Percentiles rank a stretch among this genome's conserved stretches.
phyloP scores from a whole-genome alignment of 2,888 invertebrate genomes.

The Amphipyra berbera region DNA sequence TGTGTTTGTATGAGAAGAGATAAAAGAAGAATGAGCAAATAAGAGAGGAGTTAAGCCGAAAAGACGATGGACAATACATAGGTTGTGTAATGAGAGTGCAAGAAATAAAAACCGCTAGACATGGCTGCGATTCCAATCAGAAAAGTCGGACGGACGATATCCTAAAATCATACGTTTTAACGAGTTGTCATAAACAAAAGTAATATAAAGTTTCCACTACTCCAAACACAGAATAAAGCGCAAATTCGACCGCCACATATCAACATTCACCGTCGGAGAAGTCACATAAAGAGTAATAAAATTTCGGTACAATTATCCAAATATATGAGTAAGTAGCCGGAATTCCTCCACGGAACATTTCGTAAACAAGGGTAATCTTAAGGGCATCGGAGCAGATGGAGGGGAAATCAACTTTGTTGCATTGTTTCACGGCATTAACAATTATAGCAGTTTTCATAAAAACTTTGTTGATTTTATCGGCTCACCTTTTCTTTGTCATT shows the following conservation, averaged over 20 bases:
- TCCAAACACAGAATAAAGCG: constrained; percentile 27
- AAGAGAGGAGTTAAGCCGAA: too few species aligned
- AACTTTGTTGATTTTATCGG: constrained; percentile 61
- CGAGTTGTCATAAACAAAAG: too few species aligned
- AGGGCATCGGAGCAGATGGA: constrained; percentile 79
- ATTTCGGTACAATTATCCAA: constrained; percentile 72
- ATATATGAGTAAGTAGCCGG: constrained; percentile 57
- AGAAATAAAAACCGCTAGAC: too few species aligned
- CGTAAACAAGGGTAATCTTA: constrained; percentile 79
- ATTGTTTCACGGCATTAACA: constrained; percentile 59
- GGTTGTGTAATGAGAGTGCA: too few species aligned
- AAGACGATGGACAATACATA: too few species aligned
- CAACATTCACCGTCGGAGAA: constrained; percentile 40
- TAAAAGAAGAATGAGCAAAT: too few species aligned
- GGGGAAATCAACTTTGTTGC: constrained; percentile 69
- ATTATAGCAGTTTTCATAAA: constrained; percentile 51
- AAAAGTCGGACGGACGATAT: too few species aligned
- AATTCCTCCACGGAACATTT: constrained; percentile 83
- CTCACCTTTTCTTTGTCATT: constrained; percentile 48
- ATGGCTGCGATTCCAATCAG: too few species aligned
- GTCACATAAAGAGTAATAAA: constrained; percentile 59
- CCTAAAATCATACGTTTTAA: too few species aligned
- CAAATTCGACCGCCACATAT: constrained; percentile 35
- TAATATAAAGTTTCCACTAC: too few species aligned
- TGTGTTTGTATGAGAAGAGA: too few species aligned